Base-by-base conservation (phyloP, 2,888 invertebrate genomes). In the Acanthosepion lycidas region DNA sequence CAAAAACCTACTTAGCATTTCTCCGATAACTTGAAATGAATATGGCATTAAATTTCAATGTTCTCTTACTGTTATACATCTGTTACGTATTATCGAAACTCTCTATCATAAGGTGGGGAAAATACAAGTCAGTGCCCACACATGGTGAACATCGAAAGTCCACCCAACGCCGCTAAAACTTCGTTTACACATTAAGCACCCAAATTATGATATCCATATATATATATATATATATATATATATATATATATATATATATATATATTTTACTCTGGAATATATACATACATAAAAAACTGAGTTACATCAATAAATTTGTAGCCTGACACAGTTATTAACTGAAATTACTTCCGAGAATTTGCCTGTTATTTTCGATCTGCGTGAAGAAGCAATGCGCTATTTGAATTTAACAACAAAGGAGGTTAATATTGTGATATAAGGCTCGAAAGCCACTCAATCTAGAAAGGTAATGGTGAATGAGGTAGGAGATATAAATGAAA, bases 111-210 rank as follows among this genome's bases (percentile, higher is more conserved):
- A 33, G 12, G 78, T 15, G 78, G 78, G 78, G n/a, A n/a, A 78
- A 78, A 78, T 78, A 78, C n/a, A 78, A 78, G 15, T 78, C 23
- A n/a, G 78, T 78, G 78, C 78, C 78, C 78, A 78, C 78, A 78
- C 78, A 78, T 78, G 78, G n/a, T 78, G 78, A 78, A 78, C 78
- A 78, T 78, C n/a, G 78, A 78, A 78, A 78, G n/a, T 78, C 78
- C 78, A 78, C 78, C 78, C n/a, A 18, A 78, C n/a, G n/a, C 15
- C 78, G 5, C 28, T n/a, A 78, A 78, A 78, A n/a, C 9, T 78
- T 15, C 12, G n/a, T 78, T n/a, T 78, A 33, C 78, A 78, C 78
- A 78, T 78, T 78, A 78, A 78, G 23, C 78, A 33, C 78, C 78
- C 9, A 33, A 78, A 78, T 78, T n/a, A 78, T 12, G 78, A 78